Percentiles rank a stretch among this genome's conserved stretches.
phyloP scores from a whole-genome alignment of 2,797 vertebrate species.

The Heterohyrax brucei region DNA sequence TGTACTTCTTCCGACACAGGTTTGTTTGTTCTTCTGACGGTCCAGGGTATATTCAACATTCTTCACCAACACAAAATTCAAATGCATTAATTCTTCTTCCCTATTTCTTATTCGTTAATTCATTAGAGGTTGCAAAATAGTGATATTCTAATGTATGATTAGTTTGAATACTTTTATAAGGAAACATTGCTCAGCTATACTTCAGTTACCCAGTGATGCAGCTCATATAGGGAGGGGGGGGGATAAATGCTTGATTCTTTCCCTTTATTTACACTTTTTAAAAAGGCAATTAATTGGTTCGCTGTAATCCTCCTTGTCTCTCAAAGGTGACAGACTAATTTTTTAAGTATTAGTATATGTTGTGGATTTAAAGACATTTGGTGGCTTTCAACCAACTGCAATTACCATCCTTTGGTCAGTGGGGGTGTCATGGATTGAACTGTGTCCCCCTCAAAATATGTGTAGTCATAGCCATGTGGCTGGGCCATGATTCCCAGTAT shows the following conservation, averaged over 20 bases:
- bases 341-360: conserved; percentile 20
- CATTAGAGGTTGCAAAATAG: background rate
- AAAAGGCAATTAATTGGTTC: background rate
- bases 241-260: conserved; percentile 13
- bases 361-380: conserved; percentile 54
- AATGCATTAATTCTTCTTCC: background rate
- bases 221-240: background rate
- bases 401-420: background rate
- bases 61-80: background rate
- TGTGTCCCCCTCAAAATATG: too few species aligned
- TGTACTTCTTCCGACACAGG: too few species aligned
- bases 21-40: background rate
- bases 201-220: conserved; percentile 39
- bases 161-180: conserved; percentile 57
- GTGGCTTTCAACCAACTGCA: conserved; percentile 52
- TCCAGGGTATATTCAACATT: background rate
- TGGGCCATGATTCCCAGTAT: too few species aligned
- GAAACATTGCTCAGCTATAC: conserved; percentile 1
- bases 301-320: background rate
- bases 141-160: conserved; percentile 10
- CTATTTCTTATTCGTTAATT: background rate
- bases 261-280: background rate
- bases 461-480: too few species aligned
- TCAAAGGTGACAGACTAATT: background rate
- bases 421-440: background rate